Evolutionary conservation across 2,797 vertebrate genomes (phyloP), one percentile per base, ranked within the genome.

Genomic region (Mormyrus proboscirostris): DNA sequence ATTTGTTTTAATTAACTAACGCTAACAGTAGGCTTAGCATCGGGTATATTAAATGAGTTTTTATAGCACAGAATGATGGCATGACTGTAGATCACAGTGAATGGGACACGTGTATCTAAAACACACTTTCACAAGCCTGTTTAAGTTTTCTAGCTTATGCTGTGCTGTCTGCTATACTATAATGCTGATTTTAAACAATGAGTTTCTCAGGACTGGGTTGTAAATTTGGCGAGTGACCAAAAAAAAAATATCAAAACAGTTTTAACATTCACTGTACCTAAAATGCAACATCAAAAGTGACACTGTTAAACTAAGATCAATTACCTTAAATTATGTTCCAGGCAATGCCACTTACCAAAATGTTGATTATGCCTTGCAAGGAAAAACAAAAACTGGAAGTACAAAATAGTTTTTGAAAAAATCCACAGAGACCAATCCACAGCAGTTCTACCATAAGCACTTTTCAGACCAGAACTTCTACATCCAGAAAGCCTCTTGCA

Each of bases 381-480:
- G 7, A 47, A 16, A 69, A 51, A 44, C 4, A 0, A 12, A 51
- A 53, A 62, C 53, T 4, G 33, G 6, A 49, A 62, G 29, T 33
- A 22, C 19, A 87, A 85, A 33, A 47, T 44, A 38, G 49, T 22
- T 47, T 83, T 51, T 47, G 7, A n/a, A 29, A 82, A 38, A 76
- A 38, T 33, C 93, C 93, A 94, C 73, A 38, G 89, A 87, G 14
- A 90, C 53, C 73, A 22, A 14, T 50, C 83, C 59, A 51, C 19
- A 8, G 25, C 2, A 87, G 88, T 91, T 88, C 41, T 89, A 86
- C 91, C 86, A 25, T 55, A 87, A 33, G 89, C 59, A 49, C 9
- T 59, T 12, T 84, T 73, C 83, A 57, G 88, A 25, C 85, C 41
- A 59, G 4, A 88, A 79, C 10, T 49, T 44, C 65, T 44, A 90